A percentile compares a stretch with the other conserved stretches of the same genome.
Conservation (phyloP, 2,888 invertebrate species). For the Drosophila anomalata region DNA sequence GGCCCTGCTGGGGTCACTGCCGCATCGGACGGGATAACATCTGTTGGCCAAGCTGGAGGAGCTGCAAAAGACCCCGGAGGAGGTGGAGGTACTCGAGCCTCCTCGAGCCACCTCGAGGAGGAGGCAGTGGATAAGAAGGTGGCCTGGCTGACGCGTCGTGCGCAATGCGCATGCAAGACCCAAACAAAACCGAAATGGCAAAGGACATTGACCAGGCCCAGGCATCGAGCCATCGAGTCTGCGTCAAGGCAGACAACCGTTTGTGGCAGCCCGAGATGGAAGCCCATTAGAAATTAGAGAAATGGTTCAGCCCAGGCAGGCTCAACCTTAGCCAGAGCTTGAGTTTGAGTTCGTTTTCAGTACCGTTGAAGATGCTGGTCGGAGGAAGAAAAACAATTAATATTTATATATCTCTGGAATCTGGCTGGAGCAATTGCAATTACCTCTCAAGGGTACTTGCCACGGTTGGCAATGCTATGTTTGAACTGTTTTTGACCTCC, state of each 20-base stretch:
- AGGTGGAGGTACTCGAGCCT: background rate
- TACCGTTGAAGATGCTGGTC: constrained; percentile 20
- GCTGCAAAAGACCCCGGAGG: constrained; percentile 5
- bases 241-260: constrained; percentile 31
- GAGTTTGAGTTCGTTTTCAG: constrained; percentile 4
- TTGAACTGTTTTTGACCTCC: constrained; percentile 18
- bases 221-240: constrained; percentile 20
- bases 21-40: constrained; percentile 69
- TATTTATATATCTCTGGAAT: constrained; percentile 44
- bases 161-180: constrained; percentile 74
- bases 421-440: constrained; percentile 38
- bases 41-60: constrained; percentile 43
- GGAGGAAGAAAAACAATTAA: constrained; percentile 41
- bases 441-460: constrained; percentile 10
- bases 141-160: constrained; percentile 70
- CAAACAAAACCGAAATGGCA: constrained; percentile 44
- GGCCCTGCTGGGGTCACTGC: constrained; percentile 76
- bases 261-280: constrained; percentile 45
- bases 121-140: background rate
- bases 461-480: constrained; percentile 9
- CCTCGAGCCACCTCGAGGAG: background rate
- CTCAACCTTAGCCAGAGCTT: constrained; percentile 1
- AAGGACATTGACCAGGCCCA: constrained; percentile 68
- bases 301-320: constrained; percentile 39
- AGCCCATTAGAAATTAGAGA: constrained; percentile 64